Base-by-base conservation (phyloP, 2,888 invertebrate species). In the Dolomedes plantarius region DNA sequence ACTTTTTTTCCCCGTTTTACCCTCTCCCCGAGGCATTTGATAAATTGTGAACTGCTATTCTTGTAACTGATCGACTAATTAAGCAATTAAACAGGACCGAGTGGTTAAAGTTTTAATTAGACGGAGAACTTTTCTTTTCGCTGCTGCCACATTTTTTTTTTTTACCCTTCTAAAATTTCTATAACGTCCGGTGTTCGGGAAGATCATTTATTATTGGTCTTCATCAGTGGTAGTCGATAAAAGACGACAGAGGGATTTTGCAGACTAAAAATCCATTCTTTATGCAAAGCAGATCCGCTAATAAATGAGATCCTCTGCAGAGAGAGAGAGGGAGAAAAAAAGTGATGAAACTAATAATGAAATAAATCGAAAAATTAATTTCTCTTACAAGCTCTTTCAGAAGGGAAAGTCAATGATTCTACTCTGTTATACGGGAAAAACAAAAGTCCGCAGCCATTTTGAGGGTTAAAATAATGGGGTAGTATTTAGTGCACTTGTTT, bases 21-120 rank as follows among this genome's bases (percentile, higher is more conserved):
- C 23, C 73, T 31, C 27, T 83, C 83, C 83, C 83, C 36, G 39
- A 77, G 83, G 83, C 76, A 73, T 73, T 83, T 83, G 83, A 83
- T 77, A 83, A 83, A 83, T 83, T 83, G 83, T 76, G 83, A 83
- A 72, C 69, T 56, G 64, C 67, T 77, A 77, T 67, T 64, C 83
- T 73, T 72, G 83, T 77, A 83, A 83, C 83, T 77, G 73, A 83
- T 77, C 72, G 83, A 83, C 83, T 83, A 83, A 83, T 83, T 83
- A 83, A 77, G 77, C 83, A 83, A 83, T 83, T 83, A 77, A 83
- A 83, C 83, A 83, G 83, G 77, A 77, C 77, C 65, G 68, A 83
- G 83, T 83, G 77, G 83, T 83, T 83, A 83, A 83, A 83, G 83
- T 83, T 83, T 83, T 83, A 83, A 83, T 83, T 83, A 83, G 83